Percentiles rank a stretch among this genome's conserved stretches.
Conservation (phyloP, 1,140 invertebrate genomes). For the Nephotettix cincticeps region DNA sequence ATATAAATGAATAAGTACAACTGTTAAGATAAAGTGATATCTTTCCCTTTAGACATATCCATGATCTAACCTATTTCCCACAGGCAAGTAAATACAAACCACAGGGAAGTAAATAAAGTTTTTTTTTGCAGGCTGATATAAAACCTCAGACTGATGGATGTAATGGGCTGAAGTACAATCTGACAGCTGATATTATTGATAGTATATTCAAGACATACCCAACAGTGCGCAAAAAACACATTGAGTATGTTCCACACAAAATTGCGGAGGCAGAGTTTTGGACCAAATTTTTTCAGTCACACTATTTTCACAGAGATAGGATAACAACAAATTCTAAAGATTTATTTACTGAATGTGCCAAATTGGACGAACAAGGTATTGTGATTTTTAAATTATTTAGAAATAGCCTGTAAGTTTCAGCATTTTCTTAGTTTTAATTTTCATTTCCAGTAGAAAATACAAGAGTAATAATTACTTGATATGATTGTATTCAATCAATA, state of each 20-base stretch:
- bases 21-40: too few relatives aligned
- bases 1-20: too few relatives aligned
- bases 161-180: slow-evolving; percentile 96
- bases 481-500: too few relatives aligned
- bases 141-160: slow-evolving; percentile 96
- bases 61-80: too few relatives aligned
- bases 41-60: too few relatives aligned
- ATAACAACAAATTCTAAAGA: slow-evolving; percentile 82
- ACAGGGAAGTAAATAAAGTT: too few relatives aligned
- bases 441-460: too few relatives aligned
- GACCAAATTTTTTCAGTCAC: slow-evolving; percentile 99
- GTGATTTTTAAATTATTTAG: background rate
- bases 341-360: slow-evolving; percentile 95
- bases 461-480: too few relatives aligned
- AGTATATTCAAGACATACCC: slow-evolving; percentile 99
- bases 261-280: slow-evolving; percentile 97
- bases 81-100: too few relatives aligned
- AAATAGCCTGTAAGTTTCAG: too few relatives aligned
- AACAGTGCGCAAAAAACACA: slow-evolving; percentile 94
- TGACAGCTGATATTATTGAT: slow-evolving; percentile 95
- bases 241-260: slow-evolving; percentile 94
- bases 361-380: slow-evolving; percentile 85
- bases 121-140: slow-evolving; percentile 75
- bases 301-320: slow-evolving; percentile 98
- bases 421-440: too few relatives aligned